These are phyloP conservation scores for Lacerta viridis DNA, from an alignment of 2,797 vertebrate genomes.

Conservation along the genomic window DNA sequence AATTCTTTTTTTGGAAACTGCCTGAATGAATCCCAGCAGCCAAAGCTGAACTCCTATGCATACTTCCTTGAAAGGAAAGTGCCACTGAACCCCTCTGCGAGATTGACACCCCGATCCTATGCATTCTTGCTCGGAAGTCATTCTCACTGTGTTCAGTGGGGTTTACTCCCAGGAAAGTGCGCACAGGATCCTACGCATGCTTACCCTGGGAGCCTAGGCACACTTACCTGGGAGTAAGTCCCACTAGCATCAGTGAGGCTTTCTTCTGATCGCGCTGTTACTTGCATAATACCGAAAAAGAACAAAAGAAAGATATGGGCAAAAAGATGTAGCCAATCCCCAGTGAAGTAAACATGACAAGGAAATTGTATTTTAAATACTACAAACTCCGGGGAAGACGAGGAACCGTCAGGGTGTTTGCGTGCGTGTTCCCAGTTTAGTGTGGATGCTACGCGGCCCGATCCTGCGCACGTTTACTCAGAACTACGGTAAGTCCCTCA, in stretches of 20 bases:
- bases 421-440: too few species aligned
- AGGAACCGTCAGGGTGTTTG: too few species aligned
- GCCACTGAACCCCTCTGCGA: not conserved
- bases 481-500: not conserved
- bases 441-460: not conserved
- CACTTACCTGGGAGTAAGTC: too few species aligned
- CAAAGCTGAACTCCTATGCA: not conserved
- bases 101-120: not conserved
- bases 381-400: too few species aligned
- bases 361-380: not conserved
- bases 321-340: too few species aligned
- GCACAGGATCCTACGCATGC: not conserved
- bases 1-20: not conserved
- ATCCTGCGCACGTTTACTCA: not conserved
- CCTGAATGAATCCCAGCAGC: not conserved
- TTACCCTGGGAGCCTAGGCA: too few species aligned
- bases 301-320: not conserved
- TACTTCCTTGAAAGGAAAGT: not conserved
- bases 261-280: not conserved
- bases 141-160: not conserved
- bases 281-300: too few species aligned
- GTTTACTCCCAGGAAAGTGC: not conserved
- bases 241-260: too few species aligned
- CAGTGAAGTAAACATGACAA: not conserved
- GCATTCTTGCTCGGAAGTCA: not conserved